Evolutionary conservation across 2,888 invertebrate species (phyloP).

Genomic region (Gasteruption jaculator): DNA sequence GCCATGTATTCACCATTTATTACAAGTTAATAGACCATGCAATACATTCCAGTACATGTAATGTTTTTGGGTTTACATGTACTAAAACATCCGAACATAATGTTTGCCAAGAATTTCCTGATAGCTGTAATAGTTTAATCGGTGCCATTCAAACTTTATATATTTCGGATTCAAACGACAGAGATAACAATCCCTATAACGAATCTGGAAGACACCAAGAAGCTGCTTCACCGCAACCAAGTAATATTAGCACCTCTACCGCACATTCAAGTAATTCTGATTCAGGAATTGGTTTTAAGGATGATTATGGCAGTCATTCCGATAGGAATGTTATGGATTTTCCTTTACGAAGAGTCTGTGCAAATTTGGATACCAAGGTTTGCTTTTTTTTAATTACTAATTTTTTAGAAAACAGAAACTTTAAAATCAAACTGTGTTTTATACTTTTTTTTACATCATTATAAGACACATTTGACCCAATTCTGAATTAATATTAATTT

Average conservation of each 20-base stretch:
- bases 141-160: constrained; percentile 59
- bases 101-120: constrained; percentile 85
- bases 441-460: too few relatives aligned
- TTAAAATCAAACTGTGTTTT: too few relatives aligned
- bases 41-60: constrained; percentile 74
- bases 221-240: constrained; percentile 72
- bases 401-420: too few relatives aligned
- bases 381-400: too few relatives aligned
- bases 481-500: too few relatives aligned
- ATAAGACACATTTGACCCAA: too few relatives aligned
- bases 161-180: constrained; percentile 42
- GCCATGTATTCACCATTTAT: constrained; percentile 93
- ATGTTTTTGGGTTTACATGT: constrained; percentile 81
- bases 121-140: constrained; percentile 67
- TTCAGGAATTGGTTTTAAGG: constrained; percentile 91
- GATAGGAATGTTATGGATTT: constrained; percentile 78
- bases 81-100: constrained; percentile 74
- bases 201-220: constrained; percentile 36
- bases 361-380: too few relatives aligned
- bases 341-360: constrained; percentile 47
- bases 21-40: constrained; percentile 79
- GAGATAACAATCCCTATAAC: constrained; percentile 35
- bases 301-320: constrained; percentile 79
- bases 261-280: constrained; percentile 90
- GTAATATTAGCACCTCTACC: constrained; percentile 74